These are phyloP conservation scores for Xiphophorus maculatus DNA, from an alignment of 2,113 vertebrate species.

Conservation along the genomic window DNA sequence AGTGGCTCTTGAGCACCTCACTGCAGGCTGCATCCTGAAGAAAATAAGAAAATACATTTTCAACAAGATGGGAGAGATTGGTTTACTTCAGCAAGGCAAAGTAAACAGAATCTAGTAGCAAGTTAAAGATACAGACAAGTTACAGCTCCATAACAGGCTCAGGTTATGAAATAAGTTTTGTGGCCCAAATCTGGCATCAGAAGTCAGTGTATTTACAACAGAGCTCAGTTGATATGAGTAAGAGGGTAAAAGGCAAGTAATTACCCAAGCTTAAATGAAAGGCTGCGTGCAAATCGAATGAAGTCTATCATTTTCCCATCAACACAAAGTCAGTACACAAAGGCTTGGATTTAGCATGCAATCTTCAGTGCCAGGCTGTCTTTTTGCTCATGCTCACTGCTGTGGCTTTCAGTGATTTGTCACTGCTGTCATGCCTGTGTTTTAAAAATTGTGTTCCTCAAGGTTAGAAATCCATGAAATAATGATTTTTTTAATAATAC, in stretches of 20 bases:
- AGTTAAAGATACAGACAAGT: conserved; percentile 42
- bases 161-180: conserved; percentile 47
- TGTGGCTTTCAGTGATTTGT: conserved; percentile 18
- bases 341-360: conserved; percentile 51
- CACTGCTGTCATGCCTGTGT: conserved; percentile 3
- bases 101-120: not conserved
- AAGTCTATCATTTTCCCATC: conserved; percentile 73
- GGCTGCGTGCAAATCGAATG: conserved; percentile 61
- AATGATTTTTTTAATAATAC: not conserved
- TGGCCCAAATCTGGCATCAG: conserved; percentile 59
- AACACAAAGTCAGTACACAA: conserved; percentile 52
- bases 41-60: not conserved
- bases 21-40: not conserved
- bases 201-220: conserved; percentile 69
- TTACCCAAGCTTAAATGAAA: conserved; percentile 74
- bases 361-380: conserved; percentile 34
- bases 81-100: not conserved
- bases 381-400: conserved; percentile 13
- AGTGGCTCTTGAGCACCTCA: not conserved
- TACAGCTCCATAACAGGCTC: conserved; percentile 41
- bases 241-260: conserved; percentile 66
- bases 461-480: not conserved
- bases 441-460: not conserved
- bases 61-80: not conserved
- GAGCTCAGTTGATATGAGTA: conserved; percentile 58